Percentiles rank a stretch among this genome's conserved stretches.
Evolutionary conservation across 1,140 invertebrate species (phyloP).

Genomic region (Tenebrio molitor): DNA sequence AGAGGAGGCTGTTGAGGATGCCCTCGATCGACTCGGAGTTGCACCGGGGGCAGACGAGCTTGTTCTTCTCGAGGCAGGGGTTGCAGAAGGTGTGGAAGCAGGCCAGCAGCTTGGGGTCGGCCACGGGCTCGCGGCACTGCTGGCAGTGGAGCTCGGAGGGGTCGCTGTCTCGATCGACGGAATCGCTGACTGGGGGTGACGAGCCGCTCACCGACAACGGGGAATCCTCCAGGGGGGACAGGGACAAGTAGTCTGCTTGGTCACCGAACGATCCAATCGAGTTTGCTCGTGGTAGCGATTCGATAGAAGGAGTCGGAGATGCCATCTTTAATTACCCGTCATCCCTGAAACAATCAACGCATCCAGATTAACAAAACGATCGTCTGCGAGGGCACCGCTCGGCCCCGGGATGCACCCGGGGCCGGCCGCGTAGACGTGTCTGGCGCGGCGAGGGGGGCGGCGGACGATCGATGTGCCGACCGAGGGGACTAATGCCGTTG

Average conservation of each 20-base stretch:
- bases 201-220: conserved; percentile 85
- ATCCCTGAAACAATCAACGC: conserved; percentile 70
- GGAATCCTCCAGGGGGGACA: conserved; percentile 75
- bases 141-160: conserved; percentile 78
- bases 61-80: conserved; percentile 85
- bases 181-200: conserved; percentile 84
- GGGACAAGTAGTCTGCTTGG: conserved; percentile 72
- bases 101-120: conserved; percentile 80
- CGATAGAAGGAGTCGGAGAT: conserved; percentile 90
- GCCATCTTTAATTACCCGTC: conserved; percentile 81
- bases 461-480: conserved; percentile 63
- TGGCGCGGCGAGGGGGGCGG: conserved; percentile 53
- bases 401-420: conserved; percentile 53
- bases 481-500: conserved; percentile 62
- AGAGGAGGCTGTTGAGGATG: conserved; percentile 76
- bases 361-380: background rate
- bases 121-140: conserved; percentile 84
- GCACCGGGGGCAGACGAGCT: conserved; percentile 86
- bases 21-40: conserved; percentile 78
- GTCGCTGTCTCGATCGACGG: conserved; percentile 71
- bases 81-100: conserved; percentile 90
- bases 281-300: conserved; percentile 89
- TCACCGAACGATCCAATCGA: conserved; percentile 87
- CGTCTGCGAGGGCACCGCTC: conserved; percentile 44
- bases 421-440: conserved; percentile 60